A percentile compares a stretch with the other conserved stretches of the same genome.
These are phyloP conservation scores for Phyllopteryx taeniolatus DNA, from an alignment of 2,113 vertebrate genomes.

Conservation along the genomic window DNA sequence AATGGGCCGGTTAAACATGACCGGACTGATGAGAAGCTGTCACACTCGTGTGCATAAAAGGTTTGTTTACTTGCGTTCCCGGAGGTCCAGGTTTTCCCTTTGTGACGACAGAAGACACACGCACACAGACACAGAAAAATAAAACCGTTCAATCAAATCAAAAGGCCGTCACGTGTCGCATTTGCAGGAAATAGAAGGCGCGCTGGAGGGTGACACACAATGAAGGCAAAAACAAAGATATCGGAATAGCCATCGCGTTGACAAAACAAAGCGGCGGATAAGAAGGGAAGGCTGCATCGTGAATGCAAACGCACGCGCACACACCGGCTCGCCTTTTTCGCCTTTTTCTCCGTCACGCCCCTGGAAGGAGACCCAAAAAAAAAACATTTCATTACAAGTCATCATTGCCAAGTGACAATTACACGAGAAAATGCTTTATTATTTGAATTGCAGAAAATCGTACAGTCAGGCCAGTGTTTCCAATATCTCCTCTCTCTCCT, in stretches of 20 bases:
- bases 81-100: slow-evolving; percentile 81
- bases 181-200: slow-evolving; percentile 15
- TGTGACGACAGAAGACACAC: slow-evolving; percentile 11
- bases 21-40: slow-evolving; percentile 32
- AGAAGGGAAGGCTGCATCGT: not conserved
- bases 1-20: slow-evolving; percentile 33
- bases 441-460: slow-evolving; percentile 19
- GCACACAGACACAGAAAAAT: slow-evolving; percentile 26
- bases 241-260: slow-evolving; percentile 30
- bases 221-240: slow-evolving; percentile 44
- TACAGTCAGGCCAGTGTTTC: slow-evolving; percentile 69
- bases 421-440: not conserved
- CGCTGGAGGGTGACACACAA: slow-evolving; percentile 30
- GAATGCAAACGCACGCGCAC: slow-evolving; percentile 30
- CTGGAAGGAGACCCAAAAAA: slow-evolving; percentile 50
- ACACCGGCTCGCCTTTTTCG: slow-evolving; percentile 77
- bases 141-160: slow-evolving; percentile 44
- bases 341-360: slow-evolving; percentile 77
- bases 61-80: slow-evolving; percentile 76
- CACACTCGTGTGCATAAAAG: slow-evolving; percentile 20
- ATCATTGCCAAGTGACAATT: not conserved
- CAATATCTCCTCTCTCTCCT: slow-evolving; percentile 78
- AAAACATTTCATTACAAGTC: not conserved
- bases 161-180: slow-evolving; percentile 20
- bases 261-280: slow-evolving; percentile 22